Evolutionary conservation across 2,113 vertebrate genomes (phyloP), one percentile per base, ranked within the genome.

Genomic region (Willisornis vidua): DNA sequence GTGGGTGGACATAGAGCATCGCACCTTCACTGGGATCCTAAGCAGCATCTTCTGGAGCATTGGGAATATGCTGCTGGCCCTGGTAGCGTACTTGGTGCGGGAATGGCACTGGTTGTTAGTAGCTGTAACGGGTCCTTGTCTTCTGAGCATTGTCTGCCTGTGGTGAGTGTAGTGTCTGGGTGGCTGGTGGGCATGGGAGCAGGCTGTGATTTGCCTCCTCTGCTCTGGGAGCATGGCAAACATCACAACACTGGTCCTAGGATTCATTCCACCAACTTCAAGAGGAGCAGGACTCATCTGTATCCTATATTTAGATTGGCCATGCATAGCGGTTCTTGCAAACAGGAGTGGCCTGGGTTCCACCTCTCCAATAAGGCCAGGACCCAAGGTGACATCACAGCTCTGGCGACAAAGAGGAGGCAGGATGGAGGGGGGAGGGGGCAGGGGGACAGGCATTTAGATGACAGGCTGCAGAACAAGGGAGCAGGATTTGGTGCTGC

Each of bases 41-140:
- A 96, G 78, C 23, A 97, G 98, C 94, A 89, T 97, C 90, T 98
- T 98, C 43, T 99, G 99, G 99, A 98, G 98, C 5, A 14, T 88
- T 1, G 98, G 99, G 12, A 98, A 98, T 96, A 98, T 98, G 98
- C 68, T 98, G 57, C 96, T 99, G 94, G 98, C 98, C 15, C 79
- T 98, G 58, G 57, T 98, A 12, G 98, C 98, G 0, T 99, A 98
- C 91, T 26, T 97, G 89, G 98, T 99, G 45, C 91, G 98, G 67
- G 98, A 98, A 84, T 99, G 99, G 99, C 98, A 98, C 62, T 98
- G 98, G 95, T 97, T 99, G 29, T 84, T 96, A n/a, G 96, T 99
- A 52, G 96, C 97, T 0, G 98, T 98, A 58, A 99, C 98, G 1
- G 96, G 96, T 9, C 99, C 99, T 22, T 99, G 98, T 61, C 79